phyloP scores from a whole-genome alignment of 2,888 invertebrate species.

The Tinea trinotella region DNA sequence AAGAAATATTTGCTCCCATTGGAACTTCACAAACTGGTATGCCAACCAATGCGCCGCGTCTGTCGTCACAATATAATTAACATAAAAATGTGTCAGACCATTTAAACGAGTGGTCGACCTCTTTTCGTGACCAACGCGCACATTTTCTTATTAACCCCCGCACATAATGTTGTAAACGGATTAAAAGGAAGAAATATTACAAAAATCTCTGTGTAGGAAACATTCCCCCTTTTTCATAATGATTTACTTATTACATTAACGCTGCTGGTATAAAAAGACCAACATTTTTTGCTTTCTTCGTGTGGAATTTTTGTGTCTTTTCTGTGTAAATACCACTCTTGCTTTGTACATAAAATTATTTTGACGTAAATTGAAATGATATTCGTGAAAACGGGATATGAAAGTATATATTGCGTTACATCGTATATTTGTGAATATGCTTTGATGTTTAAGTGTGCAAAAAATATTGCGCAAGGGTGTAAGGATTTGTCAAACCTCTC shows the following conservation, averaged over 20 bases:
- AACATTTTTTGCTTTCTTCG: slow-evolving; percentile 12
- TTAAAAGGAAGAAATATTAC: slow-evolving; percentile 13
- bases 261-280: slow-evolving; percentile 8
- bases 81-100: background rate
- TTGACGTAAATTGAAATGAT: background rate
- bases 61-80: too few species aligned
- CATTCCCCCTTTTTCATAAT: slow-evolving; percentile 13
- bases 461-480: slow-evolving; percentile 9
- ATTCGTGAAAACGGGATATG: background rate
- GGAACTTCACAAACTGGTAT: too few species aligned
- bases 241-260: slow-evolving; percentile 13
- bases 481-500: slow-evolving; percentile 5
- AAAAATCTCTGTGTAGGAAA: slow-evolving; percentile 12
- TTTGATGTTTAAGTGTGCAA: slow-evolving; percentile 11
- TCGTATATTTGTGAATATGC: slow-evolving; percentile 3
- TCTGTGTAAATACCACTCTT: background rate
- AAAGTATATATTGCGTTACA: background rate
- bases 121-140: slow-evolving; percentile 2
- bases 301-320: slow-evolving; percentile 2
- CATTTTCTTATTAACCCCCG: slow-evolving; percentile 12
- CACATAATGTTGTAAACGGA: slow-evolving; percentile 13
- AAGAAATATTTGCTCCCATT: too few species aligned
- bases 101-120: slow-evolving; percentile 6
- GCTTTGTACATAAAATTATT: background rate
- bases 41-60: too few species aligned